Evolutionary conservation across 2,888 invertebrate species (phyloP).

Genomic region (Orchesellides sinensis): DNA sequence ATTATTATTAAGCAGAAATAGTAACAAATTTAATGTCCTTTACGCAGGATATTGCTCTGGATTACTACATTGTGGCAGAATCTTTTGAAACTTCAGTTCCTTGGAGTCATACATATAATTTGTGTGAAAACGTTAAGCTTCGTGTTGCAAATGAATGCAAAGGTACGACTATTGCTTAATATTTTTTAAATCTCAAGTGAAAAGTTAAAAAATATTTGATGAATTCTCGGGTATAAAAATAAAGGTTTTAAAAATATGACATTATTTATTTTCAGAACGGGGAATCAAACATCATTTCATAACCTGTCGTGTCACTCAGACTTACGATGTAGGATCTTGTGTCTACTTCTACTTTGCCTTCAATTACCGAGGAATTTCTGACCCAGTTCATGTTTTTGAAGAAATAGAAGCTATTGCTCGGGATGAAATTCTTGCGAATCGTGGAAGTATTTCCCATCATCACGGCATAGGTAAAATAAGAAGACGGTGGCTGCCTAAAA

Average conservation of each 20-base stretch:
- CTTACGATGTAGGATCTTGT: conserved; percentile 97
- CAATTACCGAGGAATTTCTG: conserved; percentile 80
- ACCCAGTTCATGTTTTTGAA: conserved; percentile 90
- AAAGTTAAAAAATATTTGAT: neutral
- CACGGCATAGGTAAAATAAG: conserved; percentile 97
- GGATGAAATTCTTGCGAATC: conserved; percentile 93
- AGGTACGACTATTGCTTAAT: conserved; percentile 76
- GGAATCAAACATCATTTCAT: conserved; percentile 83
- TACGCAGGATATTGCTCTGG: conserved; percentile 92
- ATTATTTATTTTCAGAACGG: conserved; percentile 75
- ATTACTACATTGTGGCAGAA: conserved; percentile 92
- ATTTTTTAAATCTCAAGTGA: neutral
- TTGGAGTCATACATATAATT: conserved; percentile 90
- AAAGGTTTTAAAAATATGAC: conserved; percentile 1
- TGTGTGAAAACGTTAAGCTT: conserved; percentile 94
- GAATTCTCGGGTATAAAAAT: neutral
- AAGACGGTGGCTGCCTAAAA: conserved; percentile 89
- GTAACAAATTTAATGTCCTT: neutral
- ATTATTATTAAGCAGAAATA: too few relatives aligned
- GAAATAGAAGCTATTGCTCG: conserved; percentile 91
- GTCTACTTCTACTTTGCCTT: conserved; percentile 97
- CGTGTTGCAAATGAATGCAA: conserved; percentile 82
- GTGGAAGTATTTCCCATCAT: conserved; percentile 96
- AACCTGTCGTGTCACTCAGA: conserved; percentile 94
- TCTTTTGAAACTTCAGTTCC: conserved; percentile 99